Percentiles rank a stretch among this genome's conserved stretches.
These are phyloP conservation scores for Calameuta filiformis DNA, from an alignment of 2,888 invertebrate species.

Conservation along the genomic window DNA sequence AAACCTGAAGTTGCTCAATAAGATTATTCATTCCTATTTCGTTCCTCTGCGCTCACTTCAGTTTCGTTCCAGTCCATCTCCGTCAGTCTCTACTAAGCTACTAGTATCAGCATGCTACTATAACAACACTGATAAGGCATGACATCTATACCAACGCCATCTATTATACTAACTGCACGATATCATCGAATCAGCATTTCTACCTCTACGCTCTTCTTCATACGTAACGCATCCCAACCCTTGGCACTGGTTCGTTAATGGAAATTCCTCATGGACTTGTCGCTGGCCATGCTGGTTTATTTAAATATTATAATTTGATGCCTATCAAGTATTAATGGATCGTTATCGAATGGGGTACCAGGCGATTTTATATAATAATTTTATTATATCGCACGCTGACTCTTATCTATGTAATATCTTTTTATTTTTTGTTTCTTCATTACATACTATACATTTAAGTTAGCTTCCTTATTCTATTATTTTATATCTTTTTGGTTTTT, in stretches of 20 bases:
- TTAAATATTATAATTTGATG: not conserved
- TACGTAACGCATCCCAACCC: not conserved
- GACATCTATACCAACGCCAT: not conserved
- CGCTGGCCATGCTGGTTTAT: not conserved
- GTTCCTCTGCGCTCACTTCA: not conserved
- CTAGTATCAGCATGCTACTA: not conserved
- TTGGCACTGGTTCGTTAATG: not conserved
- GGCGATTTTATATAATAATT: not conserved
- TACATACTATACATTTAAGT: not conserved
- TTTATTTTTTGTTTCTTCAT: not conserved
- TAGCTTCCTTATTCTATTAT: not conserved
- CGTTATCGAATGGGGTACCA: not conserved
- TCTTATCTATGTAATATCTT: not conserved
- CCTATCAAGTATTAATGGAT: not conserved
- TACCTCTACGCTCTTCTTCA: not conserved
- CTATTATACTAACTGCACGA: not conserved
- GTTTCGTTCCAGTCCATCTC: not conserved
- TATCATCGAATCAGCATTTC: not conserved
- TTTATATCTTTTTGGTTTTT: not conserved
- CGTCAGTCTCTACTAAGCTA: not conserved
- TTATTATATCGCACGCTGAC: not conserved
- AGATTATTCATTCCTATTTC: not conserved
- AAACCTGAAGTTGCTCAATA: slow-evolving; percentile 23
- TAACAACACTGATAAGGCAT: not conserved
- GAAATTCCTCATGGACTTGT: not conserved